Base-by-base conservation (phyloP, 2,888 invertebrate genomes). In the Acanthosoma haemorrhoidale region DNA sequence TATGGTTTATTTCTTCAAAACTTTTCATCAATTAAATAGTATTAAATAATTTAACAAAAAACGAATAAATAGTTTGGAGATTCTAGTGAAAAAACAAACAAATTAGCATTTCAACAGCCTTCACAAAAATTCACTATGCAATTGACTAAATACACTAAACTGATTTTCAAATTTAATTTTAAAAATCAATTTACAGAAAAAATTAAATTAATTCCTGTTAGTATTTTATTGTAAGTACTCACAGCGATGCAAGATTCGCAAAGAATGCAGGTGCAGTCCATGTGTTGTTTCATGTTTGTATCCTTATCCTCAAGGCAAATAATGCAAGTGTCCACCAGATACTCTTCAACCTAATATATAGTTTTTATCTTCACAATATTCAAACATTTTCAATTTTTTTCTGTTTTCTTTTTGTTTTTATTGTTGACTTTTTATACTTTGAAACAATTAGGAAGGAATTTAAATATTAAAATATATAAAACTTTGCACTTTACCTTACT, bases 241-340 rank as follows among this genome's bases (percentile, higher is more conserved):
- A 85, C 85, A 81, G 84, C 82, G 57, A 86, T 81, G 76, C 87
- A 87, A 41, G 79, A 78, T 71, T 83, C 82, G 78, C 87, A 87
- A 31, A 86, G 80, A 16, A 82, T 81, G 75, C 86, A 86, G 59
- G 80, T 81, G 75, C 85, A 86, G n/a, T 80, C 80, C 15, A 79
- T 80, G 76, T 87, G 86, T 29, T 82, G 82, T 75, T 83, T 82
- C 67, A 86, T 78, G 70, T 84, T 82, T 25, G 79, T 79, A 21
- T 83, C 81, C 76, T 83, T 79, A 71, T 86, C 86, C 74, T 87
- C 86, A 58, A 87, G 79, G 75, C 87, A 87, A 73, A 87, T 86
- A 51, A 82, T 83, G 78, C 87, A 87, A 13, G 77, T 77, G 41
- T 71, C 71, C 68, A 66, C 64, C 57, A 75, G 75, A 16, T 77